Percentiles rank a stretch among this genome's conserved stretches.
phyloP scores from a whole-genome alignment of 2,797 vertebrate genomes.

The Ctenopoma kingsleyae region DNA sequence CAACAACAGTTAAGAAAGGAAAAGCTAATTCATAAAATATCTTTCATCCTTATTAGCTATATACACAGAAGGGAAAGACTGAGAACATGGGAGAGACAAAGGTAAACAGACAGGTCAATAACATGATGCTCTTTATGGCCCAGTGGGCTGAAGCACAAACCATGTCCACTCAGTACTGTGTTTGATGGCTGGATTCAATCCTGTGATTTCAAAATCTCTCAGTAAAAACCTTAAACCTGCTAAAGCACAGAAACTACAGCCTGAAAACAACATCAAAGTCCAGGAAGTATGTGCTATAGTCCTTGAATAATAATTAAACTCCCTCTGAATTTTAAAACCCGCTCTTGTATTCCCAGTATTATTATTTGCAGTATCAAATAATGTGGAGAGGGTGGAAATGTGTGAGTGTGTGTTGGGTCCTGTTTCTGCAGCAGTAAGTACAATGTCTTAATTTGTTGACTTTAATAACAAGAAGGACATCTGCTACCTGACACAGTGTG shows the following conservation, averaged over 20 bases:
- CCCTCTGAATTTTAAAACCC: slow-evolving; percentile 26
- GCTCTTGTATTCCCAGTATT: slow-evolving; percentile 16
- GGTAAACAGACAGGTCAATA: background rate
- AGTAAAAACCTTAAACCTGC: background rate
- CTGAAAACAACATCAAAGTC: slow-evolving; percentile 23
- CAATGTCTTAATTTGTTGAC: slow-evolving; percentile 63
- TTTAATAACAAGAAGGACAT: slow-evolving; percentile 72
- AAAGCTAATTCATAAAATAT: background rate
- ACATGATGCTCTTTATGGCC: slow-evolving; percentile 6
- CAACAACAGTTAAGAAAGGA: background rate
- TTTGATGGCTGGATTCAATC: slow-evolving; percentile 17
- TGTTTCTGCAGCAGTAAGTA: slow-evolving; percentile 48
- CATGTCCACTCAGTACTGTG: background rate
- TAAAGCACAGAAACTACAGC: slow-evolving; percentile 27
- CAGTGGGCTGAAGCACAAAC: slow-evolving; percentile 14
- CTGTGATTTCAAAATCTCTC: slow-evolving; percentile 13
- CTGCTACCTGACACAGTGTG: slow-evolving; percentile 57
- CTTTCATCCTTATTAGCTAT: background rate
- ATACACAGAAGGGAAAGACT: background rate
- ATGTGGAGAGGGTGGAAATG: background rate
- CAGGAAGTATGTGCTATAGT: slow-evolving; percentile 22
- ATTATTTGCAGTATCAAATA: slow-evolving; percentile 25
- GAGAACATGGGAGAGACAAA: background rate
- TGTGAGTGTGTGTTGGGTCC: slow-evolving; percentile 10
- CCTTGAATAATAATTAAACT: slow-evolving; percentile 47